These are phyloP conservation scores for Tapirus terrestris DNA, from an alignment of 2,113 vertebrate species.

Conservation along the genomic window DNA sequence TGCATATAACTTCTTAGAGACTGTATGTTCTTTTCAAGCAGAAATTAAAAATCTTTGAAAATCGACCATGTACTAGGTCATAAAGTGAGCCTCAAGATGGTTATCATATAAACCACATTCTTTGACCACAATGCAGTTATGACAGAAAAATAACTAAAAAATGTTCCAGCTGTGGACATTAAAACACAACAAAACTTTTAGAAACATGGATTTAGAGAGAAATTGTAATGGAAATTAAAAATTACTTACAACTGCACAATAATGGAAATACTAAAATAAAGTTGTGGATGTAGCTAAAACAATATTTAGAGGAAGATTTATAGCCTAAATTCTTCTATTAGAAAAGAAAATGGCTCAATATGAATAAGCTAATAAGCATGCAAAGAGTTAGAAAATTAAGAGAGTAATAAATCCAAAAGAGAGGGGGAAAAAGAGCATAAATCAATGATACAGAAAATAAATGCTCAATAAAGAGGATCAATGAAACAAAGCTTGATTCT, in stretches of 20 bases:
- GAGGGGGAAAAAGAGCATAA: background rate
- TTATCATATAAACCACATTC: background rate
- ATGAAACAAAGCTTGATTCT: slow-evolving; percentile 4
- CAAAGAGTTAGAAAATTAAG: background rate
- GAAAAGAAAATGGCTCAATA: background rate
- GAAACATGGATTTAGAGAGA: background rate
- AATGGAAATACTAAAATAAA: slow-evolving; percentile 36
- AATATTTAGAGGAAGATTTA: background rate
- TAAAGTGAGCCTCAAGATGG: background rate
- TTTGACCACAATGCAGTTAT: background rate
- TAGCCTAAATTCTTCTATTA: background rate
- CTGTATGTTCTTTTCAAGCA: background rate
- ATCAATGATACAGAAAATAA: background rate
- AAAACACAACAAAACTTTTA: background rate
- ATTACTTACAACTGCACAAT: background rate
- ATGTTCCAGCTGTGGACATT: background rate
- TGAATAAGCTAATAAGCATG: background rate
- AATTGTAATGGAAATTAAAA: background rate
- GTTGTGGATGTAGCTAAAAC: background rate
- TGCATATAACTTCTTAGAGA: background rate
- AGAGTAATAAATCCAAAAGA: background rate
- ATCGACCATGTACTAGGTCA: background rate
- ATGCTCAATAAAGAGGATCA: background rate
- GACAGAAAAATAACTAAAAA: background rate
- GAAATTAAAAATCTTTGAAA: background rate